phyloP scores from a whole-genome alignment of 2,113 vertebrate genomes.

The Aptenodytes patagonicus region DNA sequence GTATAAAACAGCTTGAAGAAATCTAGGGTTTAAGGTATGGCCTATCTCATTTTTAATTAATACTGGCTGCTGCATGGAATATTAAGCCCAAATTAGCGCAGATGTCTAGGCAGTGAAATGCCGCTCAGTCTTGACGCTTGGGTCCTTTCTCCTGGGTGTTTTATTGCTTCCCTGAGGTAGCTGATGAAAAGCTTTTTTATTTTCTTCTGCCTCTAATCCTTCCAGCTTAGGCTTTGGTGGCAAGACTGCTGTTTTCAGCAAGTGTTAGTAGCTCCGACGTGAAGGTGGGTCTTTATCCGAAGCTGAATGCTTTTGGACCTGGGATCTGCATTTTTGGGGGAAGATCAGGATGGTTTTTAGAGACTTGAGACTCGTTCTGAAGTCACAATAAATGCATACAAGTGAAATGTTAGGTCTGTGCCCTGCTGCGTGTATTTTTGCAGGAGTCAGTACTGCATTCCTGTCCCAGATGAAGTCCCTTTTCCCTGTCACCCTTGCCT shows the following conservation, averaged over 20 bases:
- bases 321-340: not conserved
- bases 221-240: not conserved
- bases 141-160: not conserved
- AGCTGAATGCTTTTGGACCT: not conserved
- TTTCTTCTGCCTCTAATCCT: not conserved
- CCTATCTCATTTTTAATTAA: not conserved
- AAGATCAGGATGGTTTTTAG: not conserved
- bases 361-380: not conserved
- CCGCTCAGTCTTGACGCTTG: not conserved
- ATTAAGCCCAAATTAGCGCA: not conserved
- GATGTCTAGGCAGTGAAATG: not conserved
- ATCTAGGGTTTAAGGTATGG: not conserved
- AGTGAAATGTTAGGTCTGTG: not conserved
- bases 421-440: not conserved
- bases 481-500: not conserved
- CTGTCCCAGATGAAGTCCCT: not conserved
- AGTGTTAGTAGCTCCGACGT: fast-evolving
- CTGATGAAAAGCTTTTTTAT: not conserved
- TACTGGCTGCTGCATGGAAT: not conserved
- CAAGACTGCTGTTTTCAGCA: not conserved
- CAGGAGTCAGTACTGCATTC: not conserved
- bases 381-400: not conserved
- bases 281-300: not conserved
- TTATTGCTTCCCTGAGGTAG: not conserved
- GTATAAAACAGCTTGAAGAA: not conserved